Conservation (phyloP, 1,140 invertebrate species). For the Colletes gigas region DNA sequence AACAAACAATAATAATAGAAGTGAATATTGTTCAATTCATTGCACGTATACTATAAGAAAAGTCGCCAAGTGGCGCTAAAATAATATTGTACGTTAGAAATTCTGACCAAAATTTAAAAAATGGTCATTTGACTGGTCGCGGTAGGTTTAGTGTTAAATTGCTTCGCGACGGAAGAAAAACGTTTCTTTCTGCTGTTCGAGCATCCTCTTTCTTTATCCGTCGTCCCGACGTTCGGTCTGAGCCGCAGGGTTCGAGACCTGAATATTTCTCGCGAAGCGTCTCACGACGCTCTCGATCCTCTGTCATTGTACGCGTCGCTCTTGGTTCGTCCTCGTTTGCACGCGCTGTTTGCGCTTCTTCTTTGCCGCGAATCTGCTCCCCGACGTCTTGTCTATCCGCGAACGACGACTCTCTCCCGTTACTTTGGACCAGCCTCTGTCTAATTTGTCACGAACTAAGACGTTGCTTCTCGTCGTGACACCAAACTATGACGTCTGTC, state of each 20-base stretch:
- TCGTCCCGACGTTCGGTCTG: background rate
- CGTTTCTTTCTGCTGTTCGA: too few species aligned
- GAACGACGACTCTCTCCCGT: background rate
- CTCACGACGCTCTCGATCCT: constrained; percentile 20
- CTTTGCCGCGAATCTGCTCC: background rate
- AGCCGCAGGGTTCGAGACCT: background rate
- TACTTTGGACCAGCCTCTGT: background rate
- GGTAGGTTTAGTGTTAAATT: too few species aligned
- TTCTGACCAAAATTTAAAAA: too few species aligned
- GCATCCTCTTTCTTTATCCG: background rate
- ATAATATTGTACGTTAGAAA: too few species aligned
- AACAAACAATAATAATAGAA: too few species aligned
- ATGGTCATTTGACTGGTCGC: too few species aligned
- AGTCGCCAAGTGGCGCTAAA: too few species aligned
- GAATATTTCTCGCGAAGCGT: constrained; percentile 32
- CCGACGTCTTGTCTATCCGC: constrained; percentile 3
- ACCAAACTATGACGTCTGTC: background rate
- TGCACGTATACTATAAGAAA: too few species aligned
- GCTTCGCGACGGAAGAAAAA: too few species aligned
- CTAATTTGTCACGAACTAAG: constrained; percentile 22
- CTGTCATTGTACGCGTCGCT: constrained; percentile 1
- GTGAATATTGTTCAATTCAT: too few species aligned
- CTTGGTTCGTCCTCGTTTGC: constrained; percentile 19
- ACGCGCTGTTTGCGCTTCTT: constrained; percentile 14
- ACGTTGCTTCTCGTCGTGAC: background rate